These are phyloP conservation scores for Leptonema lineaticorne DNA, from an alignment of 1,140 invertebrate species.

Conservation along the genomic window DNA sequence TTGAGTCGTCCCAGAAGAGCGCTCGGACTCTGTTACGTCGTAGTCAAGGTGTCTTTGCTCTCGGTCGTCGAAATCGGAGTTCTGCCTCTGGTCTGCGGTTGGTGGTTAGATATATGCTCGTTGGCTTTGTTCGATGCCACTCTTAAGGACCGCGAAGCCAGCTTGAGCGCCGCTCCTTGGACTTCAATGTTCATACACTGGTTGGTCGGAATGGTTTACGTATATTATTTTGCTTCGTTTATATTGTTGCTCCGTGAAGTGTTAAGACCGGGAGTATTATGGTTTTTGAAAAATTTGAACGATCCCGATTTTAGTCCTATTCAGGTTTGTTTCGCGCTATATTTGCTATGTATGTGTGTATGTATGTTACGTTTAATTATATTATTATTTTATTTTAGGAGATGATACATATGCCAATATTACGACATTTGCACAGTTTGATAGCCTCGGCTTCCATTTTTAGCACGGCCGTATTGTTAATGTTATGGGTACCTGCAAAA, in stretches of 20 bases:
- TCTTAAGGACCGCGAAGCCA: conserved; percentile 81
- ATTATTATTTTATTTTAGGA: conserved; percentile 56
- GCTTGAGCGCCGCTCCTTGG: conserved; percentile 86
- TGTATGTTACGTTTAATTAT: not conserved
- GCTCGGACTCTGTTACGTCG: conserved; percentile 93
- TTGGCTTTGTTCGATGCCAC: conserved; percentile 93
- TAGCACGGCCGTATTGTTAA: conserved; percentile 91
- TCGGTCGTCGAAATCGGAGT: conserved; percentile 95
- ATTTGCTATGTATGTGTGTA: not conserved
- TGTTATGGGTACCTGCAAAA: conserved; percentile 93
- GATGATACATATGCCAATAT: conserved; percentile 97
- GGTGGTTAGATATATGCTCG: conserved; percentile 99
- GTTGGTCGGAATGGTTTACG: conserved; percentile 99
- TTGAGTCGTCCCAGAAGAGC: conserved; percentile 81
- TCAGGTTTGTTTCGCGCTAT: conserved; percentile 62
- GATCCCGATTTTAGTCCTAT: conserved; percentile 99
- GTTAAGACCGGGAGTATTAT: conserved; percentile 90
- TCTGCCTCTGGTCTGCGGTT: conserved; percentile 94
- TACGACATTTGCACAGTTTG: conserved; percentile 85
- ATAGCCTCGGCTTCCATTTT: conserved; percentile 94
- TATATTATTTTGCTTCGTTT: conserved; percentile 99
- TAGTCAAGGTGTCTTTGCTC: conserved; percentile 93
- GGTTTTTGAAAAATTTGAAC: conserved; percentile 96
- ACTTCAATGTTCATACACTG: conserved; percentile 98
- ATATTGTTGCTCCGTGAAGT: conserved; percentile 92